Evolutionary conservation across 2,888 invertebrate species (phyloP).

Genomic region (Stramonita haemastoma): DNA sequence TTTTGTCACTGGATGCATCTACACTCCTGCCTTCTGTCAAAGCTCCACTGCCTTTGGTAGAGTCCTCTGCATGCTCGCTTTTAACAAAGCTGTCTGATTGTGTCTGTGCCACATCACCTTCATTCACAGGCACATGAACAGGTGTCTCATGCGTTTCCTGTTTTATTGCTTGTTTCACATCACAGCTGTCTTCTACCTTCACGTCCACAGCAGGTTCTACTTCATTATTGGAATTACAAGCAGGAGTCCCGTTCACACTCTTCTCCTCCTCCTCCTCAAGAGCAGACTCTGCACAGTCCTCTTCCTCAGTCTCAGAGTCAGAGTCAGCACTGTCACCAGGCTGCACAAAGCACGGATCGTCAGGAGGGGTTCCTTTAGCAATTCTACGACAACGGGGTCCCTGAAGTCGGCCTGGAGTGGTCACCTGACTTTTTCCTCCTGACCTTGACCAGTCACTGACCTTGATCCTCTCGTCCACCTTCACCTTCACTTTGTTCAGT

Average conservation of each 20-base stretch:
- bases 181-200: constrained; percentile 9
- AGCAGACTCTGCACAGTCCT: neutral
- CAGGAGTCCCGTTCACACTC: neutral
- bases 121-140: neutral
- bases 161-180: constrained; percentile 25
- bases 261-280: constrained; percentile 9
- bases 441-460: constrained; percentile 25
- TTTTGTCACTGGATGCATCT: neutral
- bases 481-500: constrained; percentile 52
- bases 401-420: neutral
- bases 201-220: neutral
- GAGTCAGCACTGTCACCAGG: neutral
- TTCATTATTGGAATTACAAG: neutral
- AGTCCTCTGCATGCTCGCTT: neutral
- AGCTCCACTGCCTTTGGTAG: neutral
- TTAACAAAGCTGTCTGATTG: neutral
- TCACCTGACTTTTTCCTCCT: neutral
- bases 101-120: neutral
- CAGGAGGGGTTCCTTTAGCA: neutral
- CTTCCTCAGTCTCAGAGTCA: neutral
- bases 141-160: neutral
- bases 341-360: constrained; percentile 20
- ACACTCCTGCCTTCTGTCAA: neutral
- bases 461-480: constrained; percentile 39
- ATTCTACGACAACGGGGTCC: constrained; percentile 27